A percentile compares a stretch with the other conserved stretches of the same genome.
Conservation (phyloP, 2,888 invertebrate genomes). For the Leptinotarsa tumamoca region DNA sequence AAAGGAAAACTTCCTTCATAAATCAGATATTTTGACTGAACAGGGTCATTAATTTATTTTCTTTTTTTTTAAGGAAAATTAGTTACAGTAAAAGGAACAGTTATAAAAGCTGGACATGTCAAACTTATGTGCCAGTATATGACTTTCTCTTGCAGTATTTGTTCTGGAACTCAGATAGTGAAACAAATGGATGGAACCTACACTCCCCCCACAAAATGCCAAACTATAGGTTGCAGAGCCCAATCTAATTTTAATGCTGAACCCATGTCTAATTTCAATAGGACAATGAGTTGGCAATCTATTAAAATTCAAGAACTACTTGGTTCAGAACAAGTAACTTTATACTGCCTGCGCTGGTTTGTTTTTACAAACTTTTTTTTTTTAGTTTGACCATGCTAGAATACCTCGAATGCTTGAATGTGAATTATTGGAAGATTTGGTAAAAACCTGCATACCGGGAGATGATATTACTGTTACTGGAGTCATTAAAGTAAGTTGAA, state of each 20-base stretch:
- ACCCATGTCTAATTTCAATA: slow-evolving; percentile 77
- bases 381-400: slow-evolving; percentile 76
- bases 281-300: slow-evolving; percentile 82
- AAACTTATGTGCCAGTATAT: slow-evolving; percentile 81
- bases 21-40: too few species aligned
- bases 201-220: slow-evolving; percentile 71
- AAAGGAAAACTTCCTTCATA: too few species aligned
- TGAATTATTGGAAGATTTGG: slow-evolving; percentile 85
- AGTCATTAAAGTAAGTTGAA: slow-evolving; percentile 76
- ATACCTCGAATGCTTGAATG: slow-evolving; percentile 87
- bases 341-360: too few species aligned
- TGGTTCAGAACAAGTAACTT: slow-evolving; percentile 73
- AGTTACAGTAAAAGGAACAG: slow-evolving; percentile 85
- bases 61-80: slow-evolving; percentile 72
- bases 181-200: slow-evolving; percentile 75
- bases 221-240: slow-evolving; percentile 69
- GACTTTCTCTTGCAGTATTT: slow-evolving; percentile 81
- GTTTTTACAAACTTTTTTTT: slow-evolving; percentile 50
- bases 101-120: slow-evolving; percentile 82
- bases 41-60: too few species aligned
- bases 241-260: slow-evolving; percentile 75
- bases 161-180: slow-evolving; percentile 75
- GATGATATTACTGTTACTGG: slow-evolving; percentile 90
- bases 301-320: slow-evolving; percentile 85
- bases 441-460: slow-evolving; percentile 86